These are phyloP conservation scores for Ecliptopera silaceata DNA, from an alignment of 2,888 invertebrate species.

Conservation along the genomic window DNA sequence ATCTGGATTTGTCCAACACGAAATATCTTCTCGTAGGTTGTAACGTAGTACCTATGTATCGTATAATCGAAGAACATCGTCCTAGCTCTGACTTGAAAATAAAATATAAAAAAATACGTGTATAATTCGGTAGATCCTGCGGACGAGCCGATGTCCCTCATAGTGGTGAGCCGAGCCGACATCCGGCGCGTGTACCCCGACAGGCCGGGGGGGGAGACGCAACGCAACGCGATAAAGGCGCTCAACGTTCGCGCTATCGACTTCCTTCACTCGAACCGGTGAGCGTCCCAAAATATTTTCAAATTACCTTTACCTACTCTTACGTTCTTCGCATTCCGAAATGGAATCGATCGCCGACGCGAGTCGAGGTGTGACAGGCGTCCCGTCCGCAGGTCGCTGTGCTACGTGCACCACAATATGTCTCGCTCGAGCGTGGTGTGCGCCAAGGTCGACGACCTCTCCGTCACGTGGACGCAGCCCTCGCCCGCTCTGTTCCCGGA, in stretches of 20 bases:
- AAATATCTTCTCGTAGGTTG: too few relatives aligned
- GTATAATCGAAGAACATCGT: too few relatives aligned
- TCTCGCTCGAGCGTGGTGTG: slow-evolving; percentile 84
- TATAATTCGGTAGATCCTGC: slow-evolving; percentile 84
- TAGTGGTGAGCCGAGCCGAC: slow-evolving; percentile 86
- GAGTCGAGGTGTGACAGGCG: too few relatives aligned
- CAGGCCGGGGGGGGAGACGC: slow-evolving; percentile 7
- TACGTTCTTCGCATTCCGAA: too few relatives aligned
- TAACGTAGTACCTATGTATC: too few relatives aligned
- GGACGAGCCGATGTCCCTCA: slow-evolving; percentile 84
- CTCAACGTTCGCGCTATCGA: slow-evolving; percentile 71
- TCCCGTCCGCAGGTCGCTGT: slow-evolving; percentile 83
- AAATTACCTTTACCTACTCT: too few relatives aligned
- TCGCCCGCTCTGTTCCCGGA: slow-evolving; percentile 85
- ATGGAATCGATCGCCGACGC: too few relatives aligned
- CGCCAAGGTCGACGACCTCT: slow-evolving; percentile 85
- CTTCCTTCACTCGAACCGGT: slow-evolving; percentile 68
- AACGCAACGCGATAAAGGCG: slow-evolving; percentile 49
- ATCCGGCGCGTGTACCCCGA: slow-evolving; percentile 82
- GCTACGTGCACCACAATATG: slow-evolving; percentile 87
- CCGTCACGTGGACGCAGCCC: slow-evolving; percentile 81
- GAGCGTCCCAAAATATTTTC: neutral
- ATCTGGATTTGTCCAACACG: too few relatives aligned
- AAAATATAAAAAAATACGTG: too few relatives aligned
- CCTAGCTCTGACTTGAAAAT: too few relatives aligned